A percentile compares a stretch with the other conserved stretches of the same genome.
Evolutionary conservation across 2,888 invertebrate species (phyloP).

Genomic region (Mythimna ferrago): DNA sequence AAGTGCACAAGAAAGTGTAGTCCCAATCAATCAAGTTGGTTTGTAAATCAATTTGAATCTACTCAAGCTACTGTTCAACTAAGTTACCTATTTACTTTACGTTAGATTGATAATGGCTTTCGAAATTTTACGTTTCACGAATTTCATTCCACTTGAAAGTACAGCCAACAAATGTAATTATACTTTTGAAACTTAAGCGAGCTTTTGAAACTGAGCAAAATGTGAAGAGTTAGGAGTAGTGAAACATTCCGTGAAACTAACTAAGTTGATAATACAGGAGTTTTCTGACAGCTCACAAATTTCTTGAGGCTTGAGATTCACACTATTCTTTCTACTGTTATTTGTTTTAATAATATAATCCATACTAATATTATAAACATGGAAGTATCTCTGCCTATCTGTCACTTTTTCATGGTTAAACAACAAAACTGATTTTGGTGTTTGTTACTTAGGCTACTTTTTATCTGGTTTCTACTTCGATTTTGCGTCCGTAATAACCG

Average conservation of each 20-base stretch:
- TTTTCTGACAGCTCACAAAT: not conserved
- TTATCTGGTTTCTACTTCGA: no score
- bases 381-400: no score
- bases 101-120: not conserved
- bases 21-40: not conserved
- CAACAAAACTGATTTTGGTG: no score
- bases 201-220: not conserved
- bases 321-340: no score
- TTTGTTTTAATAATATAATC: no score
- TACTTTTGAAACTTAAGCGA: not conserved
- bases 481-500: no score
- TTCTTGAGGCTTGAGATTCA: no score
- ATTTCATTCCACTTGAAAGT: not conserved
- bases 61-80: no score
- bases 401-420: no score
- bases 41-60: not conserved
- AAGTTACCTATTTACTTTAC: not conserved
- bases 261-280: not conserved
- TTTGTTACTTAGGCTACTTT: no score
- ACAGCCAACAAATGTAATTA: not conserved
- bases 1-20: not conserved
- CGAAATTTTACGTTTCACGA: not conserved
- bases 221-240: not conserved
- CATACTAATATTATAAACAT: no score
- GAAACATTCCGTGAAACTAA: conserved; percentile 8